Conservation (phyloP, 2,888 invertebrate species). For the Cheilosia pagana region DNA sequence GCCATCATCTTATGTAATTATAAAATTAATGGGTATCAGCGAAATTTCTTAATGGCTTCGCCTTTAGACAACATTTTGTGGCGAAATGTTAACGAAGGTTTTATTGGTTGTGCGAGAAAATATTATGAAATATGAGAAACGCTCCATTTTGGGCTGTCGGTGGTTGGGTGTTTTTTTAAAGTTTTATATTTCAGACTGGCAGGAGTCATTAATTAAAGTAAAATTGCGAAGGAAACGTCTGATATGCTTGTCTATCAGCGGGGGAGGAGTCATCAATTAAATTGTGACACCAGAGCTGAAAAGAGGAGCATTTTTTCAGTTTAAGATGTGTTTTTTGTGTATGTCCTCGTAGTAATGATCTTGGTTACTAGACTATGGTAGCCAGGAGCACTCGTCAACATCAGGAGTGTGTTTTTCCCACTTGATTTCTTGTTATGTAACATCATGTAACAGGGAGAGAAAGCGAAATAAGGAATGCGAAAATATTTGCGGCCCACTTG, state of each 20-base stretch:
- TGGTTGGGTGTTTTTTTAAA: not conserved
- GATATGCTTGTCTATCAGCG: not conserved
- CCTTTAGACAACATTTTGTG: conserved; percentile 23
- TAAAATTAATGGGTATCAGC: conserved; percentile 56
- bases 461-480: too few relatives aligned
- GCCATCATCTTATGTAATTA: conserved; percentile 22
- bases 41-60: conserved; percentile 43
- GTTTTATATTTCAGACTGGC: not conserved
- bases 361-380: too few relatives aligned
- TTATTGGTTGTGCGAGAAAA: not conserved
- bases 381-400: too few relatives aligned
- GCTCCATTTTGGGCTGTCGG: not conserved
- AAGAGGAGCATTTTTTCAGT: not conserved
- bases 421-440: too few relatives aligned
- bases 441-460: too few relatives aligned
- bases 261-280: not conserved
- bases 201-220: not conserved
- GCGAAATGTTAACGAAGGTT: conserved; percentile 9
- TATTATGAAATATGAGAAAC: conserved; percentile 8
- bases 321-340: too few relatives aligned
- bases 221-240: not conserved
- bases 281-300: not conserved
- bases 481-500: too few relatives aligned
- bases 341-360: too few relatives aligned
- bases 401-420: too few relatives aligned